Evolutionary conservation across 2,797 vertebrate genomes (phyloP), one percentile per base, ranked within the genome.

Genomic region (Ctenochaetus hawaiiensis): DNA sequence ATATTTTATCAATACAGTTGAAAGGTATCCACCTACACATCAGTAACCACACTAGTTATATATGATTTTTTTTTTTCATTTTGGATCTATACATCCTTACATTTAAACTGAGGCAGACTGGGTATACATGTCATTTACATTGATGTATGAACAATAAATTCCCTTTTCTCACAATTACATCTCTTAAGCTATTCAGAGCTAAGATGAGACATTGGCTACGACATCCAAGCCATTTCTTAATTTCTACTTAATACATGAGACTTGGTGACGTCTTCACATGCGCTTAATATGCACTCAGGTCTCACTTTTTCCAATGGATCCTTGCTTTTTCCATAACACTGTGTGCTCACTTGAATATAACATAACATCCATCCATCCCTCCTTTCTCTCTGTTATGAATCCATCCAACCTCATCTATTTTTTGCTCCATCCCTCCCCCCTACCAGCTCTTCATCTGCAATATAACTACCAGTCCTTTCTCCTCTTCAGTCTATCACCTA

Each of bases 401-500:
- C 61, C 44, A 81, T 72, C 62, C 72, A 81, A 62, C 39, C 78
- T 51, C 34, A 43, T 76, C 11, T 52, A 77, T 63, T 37, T 26
- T 45, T 75, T 8, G 30, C 44, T 45, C n/a, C 47, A 44, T 44
- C 48, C 77, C 64, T 17, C 41, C 59, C 67, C 58, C 53, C 58
- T 14, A 58, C 52, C 23, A 60, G 63, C 47, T 56, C 34, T 66
- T 56, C 49, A 60, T 67, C 23, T 62, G 67, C 67, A 75, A 54
- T 58, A 59, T 39, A 75, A 78, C 72, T 67, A 73, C 59, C 56
- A 63, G 51, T 66, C 17, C 57, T 63, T 67, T 51, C 64, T 67
- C 14, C 18, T 52, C 48, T 44, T 69, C 39, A 26, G 65, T 75
- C 65, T 56, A 61, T 77, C 75, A 80, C 75, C 80, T 83, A 89